A percentile compares a stretch with the other conserved stretches of the same genome.
Conservation (phyloP, 2,888 invertebrate species). For the Helobdella robusta region DNA sequence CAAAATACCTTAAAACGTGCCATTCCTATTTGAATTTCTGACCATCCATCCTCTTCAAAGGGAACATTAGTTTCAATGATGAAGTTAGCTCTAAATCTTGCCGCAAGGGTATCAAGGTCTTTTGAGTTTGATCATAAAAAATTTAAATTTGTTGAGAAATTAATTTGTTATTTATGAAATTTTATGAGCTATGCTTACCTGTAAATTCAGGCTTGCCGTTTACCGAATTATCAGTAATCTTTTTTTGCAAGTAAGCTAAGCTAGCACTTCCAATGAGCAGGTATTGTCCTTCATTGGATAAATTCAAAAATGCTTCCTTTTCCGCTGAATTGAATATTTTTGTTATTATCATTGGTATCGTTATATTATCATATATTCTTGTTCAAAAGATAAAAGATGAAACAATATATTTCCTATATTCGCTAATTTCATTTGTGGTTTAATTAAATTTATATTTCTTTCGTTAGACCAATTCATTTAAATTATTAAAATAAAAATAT, state of each 20-base stretch:
- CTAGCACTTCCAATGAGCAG: slow-evolving; percentile 71
- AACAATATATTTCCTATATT: too few species aligned
- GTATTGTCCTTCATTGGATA: slow-evolving; percentile 48
- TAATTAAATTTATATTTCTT: too few species aligned
- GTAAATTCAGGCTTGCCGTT: too few species aligned
- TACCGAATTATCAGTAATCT: slow-evolving; percentile 12
- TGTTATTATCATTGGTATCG: too few species aligned
- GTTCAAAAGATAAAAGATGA: too few species aligned
- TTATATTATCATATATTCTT: too few species aligned
- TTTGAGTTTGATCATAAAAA: background rate
- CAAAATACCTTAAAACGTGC: slow-evolving; percentile 51
- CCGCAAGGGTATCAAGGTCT: slow-evolving; percentile 56
- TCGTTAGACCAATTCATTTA: too few species aligned
- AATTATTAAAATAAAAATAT: too few species aligned
- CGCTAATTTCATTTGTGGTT: too few species aligned
- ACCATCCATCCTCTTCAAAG: slow-evolving; percentile 70
- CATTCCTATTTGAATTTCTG: slow-evolving; percentile 38
- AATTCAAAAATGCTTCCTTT: slow-evolving; percentile 35
- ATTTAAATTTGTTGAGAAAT: background rate
- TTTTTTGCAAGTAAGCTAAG: slow-evolving; percentile 58
- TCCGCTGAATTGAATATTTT: too few species aligned
- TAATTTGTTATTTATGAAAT: background rate
- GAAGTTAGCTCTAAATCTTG: slow-evolving; percentile 82
- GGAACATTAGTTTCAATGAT: slow-evolving; percentile 63
- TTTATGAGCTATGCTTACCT: background rate